These are phyloP conservation scores for Ceuthmochares aereus DNA, from an alignment of 2,113 vertebrate species.

Conservation along the genomic window DNA sequence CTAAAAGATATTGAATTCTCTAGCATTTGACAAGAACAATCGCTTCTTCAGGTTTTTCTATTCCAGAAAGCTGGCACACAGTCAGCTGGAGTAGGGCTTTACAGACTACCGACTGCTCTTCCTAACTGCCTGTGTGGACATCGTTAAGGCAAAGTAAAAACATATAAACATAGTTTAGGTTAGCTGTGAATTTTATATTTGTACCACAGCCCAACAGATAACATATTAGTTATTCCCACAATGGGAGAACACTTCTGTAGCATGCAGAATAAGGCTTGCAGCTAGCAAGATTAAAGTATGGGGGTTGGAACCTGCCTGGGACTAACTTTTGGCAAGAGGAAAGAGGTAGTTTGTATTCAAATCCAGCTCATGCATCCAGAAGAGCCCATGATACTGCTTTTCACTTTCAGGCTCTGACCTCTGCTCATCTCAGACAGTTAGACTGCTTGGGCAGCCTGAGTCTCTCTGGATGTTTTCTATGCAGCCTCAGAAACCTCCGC, in stretches of 20 bases:
- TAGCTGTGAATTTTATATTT: neutral
- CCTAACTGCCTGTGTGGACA: neutral
- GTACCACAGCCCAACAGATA: neutral
- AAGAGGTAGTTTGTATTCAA: neutral
- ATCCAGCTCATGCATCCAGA: neutral
- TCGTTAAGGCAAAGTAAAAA: neutral
- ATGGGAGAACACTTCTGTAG: accelerated
- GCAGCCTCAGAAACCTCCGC: neutral
- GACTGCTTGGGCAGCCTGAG: neutral
- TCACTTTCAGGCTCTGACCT: neutral
- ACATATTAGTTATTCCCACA: neutral
- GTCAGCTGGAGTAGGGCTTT: neutral
- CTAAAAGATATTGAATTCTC: neutral
- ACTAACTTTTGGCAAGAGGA: neutral
- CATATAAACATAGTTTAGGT: neutral
- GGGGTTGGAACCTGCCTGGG: neutral
- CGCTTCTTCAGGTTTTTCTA: neutral
- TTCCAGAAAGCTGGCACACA: neutral
- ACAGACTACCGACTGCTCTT: neutral
- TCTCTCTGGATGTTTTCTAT: neutral
- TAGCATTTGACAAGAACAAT: neutral
- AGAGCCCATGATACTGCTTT: neutral
- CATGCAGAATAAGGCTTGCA: neutral
- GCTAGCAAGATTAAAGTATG: neutral
- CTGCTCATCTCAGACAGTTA: neutral